A percentile compares a stretch with the other conserved stretches of the same genome.
Evolutionary conservation across 2,113 vertebrate genomes (phyloP).

Genomic region (Patagioenas fasciata): DNA sequence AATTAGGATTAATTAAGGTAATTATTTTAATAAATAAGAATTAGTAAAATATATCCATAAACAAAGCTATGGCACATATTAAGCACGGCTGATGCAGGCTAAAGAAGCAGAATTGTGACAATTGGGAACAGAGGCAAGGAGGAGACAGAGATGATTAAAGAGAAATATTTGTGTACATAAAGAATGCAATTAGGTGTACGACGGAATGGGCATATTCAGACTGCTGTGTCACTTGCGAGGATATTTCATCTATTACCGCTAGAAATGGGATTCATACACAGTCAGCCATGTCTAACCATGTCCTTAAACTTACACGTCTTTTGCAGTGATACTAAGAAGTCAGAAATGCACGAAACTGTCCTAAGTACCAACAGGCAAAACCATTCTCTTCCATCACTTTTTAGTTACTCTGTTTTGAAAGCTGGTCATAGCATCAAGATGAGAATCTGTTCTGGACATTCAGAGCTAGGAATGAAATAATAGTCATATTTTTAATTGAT

Average conservation of each 20-base stretch:
- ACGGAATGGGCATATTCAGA: not conserved
- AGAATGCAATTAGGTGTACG: conserved; percentile 8
- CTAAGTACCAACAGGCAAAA: not conserved
- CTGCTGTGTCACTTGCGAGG: not conserved
- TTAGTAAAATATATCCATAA: conserved; percentile 68
- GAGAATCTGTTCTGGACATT: not conserved
- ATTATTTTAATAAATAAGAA: conserved; percentile 81
- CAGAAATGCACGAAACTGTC: not conserved
- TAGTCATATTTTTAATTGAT: not conserved
- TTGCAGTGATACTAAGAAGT: not conserved
- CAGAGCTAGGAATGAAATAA: not conserved
- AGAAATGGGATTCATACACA: not conserved
- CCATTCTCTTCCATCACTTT: not conserved
- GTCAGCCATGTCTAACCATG: not conserved
- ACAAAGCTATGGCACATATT: conserved; percentile 55
- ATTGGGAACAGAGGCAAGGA: not conserved
- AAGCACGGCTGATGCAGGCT: not conserved
- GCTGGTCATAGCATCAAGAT: not conserved
- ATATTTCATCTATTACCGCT: not conserved
- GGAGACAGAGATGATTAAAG: conserved; percentile 47
- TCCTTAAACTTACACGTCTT: not conserved
- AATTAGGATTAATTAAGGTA: conserved; percentile 77
- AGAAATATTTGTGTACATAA: conserved; percentile 31
- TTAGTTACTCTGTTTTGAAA: not conserved
- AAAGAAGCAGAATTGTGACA: not conserved